Conservation (phyloP, 2,888 invertebrate species). For the Siphlonurus alternatus region DNA sequence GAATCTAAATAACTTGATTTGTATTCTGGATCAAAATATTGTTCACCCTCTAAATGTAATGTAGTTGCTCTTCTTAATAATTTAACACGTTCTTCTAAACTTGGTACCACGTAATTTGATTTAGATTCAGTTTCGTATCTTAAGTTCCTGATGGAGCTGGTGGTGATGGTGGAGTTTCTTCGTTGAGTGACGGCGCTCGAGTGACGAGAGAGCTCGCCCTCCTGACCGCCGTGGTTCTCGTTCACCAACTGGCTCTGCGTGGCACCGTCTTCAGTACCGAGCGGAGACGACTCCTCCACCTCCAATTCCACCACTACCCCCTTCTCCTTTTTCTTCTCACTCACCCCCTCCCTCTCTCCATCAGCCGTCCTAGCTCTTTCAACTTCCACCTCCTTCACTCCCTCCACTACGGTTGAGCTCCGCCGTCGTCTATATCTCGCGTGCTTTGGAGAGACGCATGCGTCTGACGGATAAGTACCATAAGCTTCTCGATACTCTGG, state of each 20-base stretch:
- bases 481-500: not conserved
- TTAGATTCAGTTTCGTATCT: not conserved
- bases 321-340: too few relatives aligned
- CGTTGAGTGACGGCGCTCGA: not conserved
- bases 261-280: not conserved
- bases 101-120: not conserved
- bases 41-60: not conserved
- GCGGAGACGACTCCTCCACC: not conserved
- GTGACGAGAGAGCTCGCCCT: not conserved
- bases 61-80: not conserved
- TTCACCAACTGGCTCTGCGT: not conserved
- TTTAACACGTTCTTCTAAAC: not conserved
- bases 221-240: not conserved
- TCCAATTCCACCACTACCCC: not conserved
- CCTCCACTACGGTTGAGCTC: not conserved
- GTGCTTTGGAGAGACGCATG: not conserved
- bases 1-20: not conserved
- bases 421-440: not conserved
- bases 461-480: not conserved
- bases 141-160: not conserved
- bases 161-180: not conserved
- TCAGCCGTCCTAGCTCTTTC: too few relatives aligned
- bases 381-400: not conserved
- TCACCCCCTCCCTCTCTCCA: too few relatives aligned
- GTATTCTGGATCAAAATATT: not conserved